A percentile compares a stretch with the other conserved stretches of the same genome.
These are phyloP conservation scores for Carassius gibelio DNA, from an alignment of 2,113 vertebrate species.

Conservation along the genomic window DNA sequence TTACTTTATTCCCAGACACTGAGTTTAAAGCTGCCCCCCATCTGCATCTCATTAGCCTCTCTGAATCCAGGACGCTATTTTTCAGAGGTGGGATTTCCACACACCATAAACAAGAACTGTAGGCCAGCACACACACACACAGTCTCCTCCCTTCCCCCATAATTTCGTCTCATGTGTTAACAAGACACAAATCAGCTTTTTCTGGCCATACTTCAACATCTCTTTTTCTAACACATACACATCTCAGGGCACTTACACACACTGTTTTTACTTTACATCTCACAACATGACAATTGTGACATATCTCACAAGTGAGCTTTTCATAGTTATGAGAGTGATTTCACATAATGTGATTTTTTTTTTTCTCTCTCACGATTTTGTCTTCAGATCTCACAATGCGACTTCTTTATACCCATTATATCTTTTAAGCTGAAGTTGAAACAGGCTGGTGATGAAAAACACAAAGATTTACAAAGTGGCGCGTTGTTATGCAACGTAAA, in stretches of 20 bases:
- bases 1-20: conserved; percentile 8
- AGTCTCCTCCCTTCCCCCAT: conserved; percentile 38
- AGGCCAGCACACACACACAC: not conserved
- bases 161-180: conserved; percentile 45
- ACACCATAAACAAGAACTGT: conserved; percentile 55
- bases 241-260: not conserved
- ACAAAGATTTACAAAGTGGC: too few species aligned
- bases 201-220: conserved; percentile 37
- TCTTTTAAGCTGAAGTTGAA: too few species aligned
- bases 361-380: too few species aligned
- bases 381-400: too few species aligned
- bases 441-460: too few species aligned
- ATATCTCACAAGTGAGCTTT: too few species aligned
- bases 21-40: conserved; percentile 20
- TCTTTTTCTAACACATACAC: conserved; percentile 2
- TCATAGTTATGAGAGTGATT: too few species aligned
- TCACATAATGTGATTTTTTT: too few species aligned
- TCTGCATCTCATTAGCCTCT: conserved; percentile 45
- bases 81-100: conserved; percentile 48
- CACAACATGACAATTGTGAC: too few species aligned
- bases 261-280: not conserved
- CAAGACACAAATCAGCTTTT: conserved; percentile 50
- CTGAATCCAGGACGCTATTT: conserved; percentile 5
- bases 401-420: too few species aligned
- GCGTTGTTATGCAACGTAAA: too few species aligned